Evolutionary conservation across 1,140 invertebrate genomes (phyloP).

Genomic region (Heliconius melpomene): DNA sequence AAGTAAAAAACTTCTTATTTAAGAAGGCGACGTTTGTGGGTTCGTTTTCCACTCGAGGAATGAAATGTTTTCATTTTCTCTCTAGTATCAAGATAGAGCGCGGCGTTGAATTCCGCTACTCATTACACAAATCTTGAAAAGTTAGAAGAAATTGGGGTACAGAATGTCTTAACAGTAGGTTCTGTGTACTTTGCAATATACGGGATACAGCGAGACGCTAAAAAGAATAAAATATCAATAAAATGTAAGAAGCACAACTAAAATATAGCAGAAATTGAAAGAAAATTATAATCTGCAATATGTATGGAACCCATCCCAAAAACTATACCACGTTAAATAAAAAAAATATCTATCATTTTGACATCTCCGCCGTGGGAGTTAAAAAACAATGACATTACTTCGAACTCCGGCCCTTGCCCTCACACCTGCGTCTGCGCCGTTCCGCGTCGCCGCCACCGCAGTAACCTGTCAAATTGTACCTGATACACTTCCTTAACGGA

Average conservation of each 20-base stretch:
- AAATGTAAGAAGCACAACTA: background rate
- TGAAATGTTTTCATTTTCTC: too few species aligned
- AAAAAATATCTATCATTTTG: background rate
- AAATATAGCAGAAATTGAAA: too few species aligned
- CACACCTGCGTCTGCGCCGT: constrained; percentile 39
- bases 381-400: constrained; percentile 32
- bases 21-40: too few species aligned
- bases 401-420: constrained; percentile 35
- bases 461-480: constrained; percentile 29
- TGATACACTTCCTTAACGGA: constrained; percentile 16
- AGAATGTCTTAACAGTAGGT: background rate
- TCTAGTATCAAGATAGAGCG: too few species aligned
- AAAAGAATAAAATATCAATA: background rate
- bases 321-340: too few species aligned
- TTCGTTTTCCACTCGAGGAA: too few species aligned
- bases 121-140: background rate
- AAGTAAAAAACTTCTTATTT: too few species aligned
- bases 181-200: background rate
- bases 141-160: background rate
- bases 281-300: too few species aligned
- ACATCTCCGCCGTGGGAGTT: constrained; percentile 42
- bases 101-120: background rate
- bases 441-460: constrained; percentile 35
- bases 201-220: background rate
- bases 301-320: too few species aligned